These are phyloP conservation scores for Tachyglossus aculeatus DNA, from an alignment of 2,797 vertebrate genomes.

Conservation along the genomic window DNA sequence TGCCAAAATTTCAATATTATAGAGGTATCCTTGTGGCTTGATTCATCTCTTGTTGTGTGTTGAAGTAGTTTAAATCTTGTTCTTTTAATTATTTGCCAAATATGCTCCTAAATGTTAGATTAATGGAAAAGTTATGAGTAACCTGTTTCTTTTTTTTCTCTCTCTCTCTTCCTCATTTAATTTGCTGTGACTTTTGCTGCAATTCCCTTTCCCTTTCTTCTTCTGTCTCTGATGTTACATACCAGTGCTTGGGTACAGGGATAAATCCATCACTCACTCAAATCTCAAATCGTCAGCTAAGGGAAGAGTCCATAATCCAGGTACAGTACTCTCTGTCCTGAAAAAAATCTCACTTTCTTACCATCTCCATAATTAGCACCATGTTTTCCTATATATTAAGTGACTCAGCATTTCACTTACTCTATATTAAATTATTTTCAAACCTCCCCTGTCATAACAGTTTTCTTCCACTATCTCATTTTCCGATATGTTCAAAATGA, in stretches of 20 bases:
- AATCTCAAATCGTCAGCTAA: constrained; percentile 90
- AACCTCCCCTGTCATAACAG: constrained; percentile 27
- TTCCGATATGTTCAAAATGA: constrained; percentile 5
- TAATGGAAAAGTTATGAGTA: constrained; percentile 70
- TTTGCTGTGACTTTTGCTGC: constrained; percentile 67
- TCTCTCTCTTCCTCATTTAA: constrained; percentile 48
- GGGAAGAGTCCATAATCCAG: constrained; percentile 88
- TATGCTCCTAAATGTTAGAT: constrained; percentile 45
- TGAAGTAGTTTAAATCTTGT: constrained; percentile 53
- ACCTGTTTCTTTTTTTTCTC: constrained; percentile 69
- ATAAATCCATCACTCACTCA: constrained; percentile 95
- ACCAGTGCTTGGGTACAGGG: constrained; percentile 95
- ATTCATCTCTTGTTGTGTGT: constrained; percentile 61
- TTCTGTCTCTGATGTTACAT: constrained; percentile 78
- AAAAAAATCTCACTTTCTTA: constrained; percentile 48
- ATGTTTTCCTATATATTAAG: constrained; percentile 42
- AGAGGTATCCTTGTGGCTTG: constrained; percentile 52
- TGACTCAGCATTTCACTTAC: neutral
- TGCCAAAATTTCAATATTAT: constrained; percentile 57
- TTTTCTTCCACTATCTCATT: constrained; percentile 11
- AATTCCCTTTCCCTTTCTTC: constrained; percentile 73
- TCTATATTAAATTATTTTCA: constrained; percentile 3
- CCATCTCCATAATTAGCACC: constrained; percentile 49
- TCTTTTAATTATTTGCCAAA: constrained; percentile 60
- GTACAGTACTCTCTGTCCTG: constrained; percentile 83